A percentile compares a stretch with the other conserved stretches of the same genome.
phyloP scores from a whole-genome alignment of 2,113 vertebrate genomes.

The Sterrhoptilus dennistouni region DNA sequence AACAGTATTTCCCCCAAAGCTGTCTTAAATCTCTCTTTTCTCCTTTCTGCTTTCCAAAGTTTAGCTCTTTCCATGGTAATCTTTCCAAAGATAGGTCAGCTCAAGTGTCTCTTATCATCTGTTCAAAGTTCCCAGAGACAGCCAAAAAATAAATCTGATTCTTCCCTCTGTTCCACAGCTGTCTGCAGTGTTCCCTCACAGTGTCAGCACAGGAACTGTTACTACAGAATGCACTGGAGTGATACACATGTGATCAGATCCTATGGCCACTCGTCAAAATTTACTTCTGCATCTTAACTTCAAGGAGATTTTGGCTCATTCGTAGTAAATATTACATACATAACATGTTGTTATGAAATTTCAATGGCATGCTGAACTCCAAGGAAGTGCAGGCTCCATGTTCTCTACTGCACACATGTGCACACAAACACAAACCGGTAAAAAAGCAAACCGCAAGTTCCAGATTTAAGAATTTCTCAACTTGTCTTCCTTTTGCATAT shows the following conservation, averaged over 20 bases:
- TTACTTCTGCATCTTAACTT: neutral
- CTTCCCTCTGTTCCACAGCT: neutral
- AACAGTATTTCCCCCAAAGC: neutral
- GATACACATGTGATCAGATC: accelerated
- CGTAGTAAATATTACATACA: neutral
- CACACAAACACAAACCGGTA: neutral
- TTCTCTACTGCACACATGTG: neutral
- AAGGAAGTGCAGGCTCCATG: neutral
- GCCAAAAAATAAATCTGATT: neutral
- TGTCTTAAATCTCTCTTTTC: neutral
- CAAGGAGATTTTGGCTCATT: neutral
- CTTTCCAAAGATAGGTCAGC: neutral
- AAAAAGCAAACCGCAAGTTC: neutral
- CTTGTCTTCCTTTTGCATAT: neutral
- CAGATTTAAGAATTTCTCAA: neutral
- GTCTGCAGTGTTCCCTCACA: neutral
- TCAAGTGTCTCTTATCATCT: neutral
- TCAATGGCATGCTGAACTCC: neutral
- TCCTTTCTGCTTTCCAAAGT: neutral
- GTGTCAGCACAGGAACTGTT: neutral
- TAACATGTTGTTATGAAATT: accelerated
- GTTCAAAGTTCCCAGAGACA: neutral
- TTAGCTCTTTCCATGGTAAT: neutral
- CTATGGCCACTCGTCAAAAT: neutral
- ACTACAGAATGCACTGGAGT: neutral